A percentile compares a stretch with the other conserved stretches of the same genome.
These are phyloP conservation scores for Entosphenus tridentatus DNA, from an alignment of 2,113 vertebrate species.

Conservation along the genomic window DNA sequence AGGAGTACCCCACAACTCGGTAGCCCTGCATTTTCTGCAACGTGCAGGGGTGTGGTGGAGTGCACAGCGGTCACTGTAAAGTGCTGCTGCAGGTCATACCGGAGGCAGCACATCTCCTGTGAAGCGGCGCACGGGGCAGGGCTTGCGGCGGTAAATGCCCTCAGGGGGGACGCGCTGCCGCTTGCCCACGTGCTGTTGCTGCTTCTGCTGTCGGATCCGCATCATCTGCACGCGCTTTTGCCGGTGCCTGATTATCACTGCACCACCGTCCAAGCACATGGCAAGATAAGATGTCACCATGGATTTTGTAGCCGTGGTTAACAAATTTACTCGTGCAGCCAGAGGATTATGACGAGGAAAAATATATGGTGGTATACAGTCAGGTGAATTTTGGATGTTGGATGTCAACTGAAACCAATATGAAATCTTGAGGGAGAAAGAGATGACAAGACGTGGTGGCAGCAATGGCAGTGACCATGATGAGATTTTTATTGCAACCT, in stretches of 20 bases:
- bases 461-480: too few species aligned
- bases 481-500: too few species aligned
- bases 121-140: slow-evolving; percentile 31
- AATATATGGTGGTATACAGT: too few species aligned
- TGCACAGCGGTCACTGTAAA: not conserved
- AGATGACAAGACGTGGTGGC: too few species aligned
- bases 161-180: slow-evolving; percentile 32
- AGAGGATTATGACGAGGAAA: too few species aligned
- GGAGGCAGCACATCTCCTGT: slow-evolving; percentile 50
- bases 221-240: slow-evolving; percentile 52
- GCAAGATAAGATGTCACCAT: too few species aligned
- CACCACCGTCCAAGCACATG: slow-evolving; percentile 7
- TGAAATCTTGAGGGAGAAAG: too few species aligned
- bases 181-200: slow-evolving; percentile 28
- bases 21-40: not conserved
- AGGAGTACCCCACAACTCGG: not conserved
- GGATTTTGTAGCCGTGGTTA: too few species aligned
- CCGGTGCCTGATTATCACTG: slow-evolving; percentile 39
- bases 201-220: slow-evolving; percentile 32
- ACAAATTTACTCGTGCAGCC: too few species aligned
- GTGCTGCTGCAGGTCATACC: slow-evolving; percentile 16
- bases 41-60: not conserved
- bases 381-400: too few species aligned
- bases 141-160: slow-evolving; percentile 36
- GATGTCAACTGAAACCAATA: too few species aligned